phyloP scores from a whole-genome alignment of 2,888 invertebrate species.

The Alsophila aescularia region DNA sequence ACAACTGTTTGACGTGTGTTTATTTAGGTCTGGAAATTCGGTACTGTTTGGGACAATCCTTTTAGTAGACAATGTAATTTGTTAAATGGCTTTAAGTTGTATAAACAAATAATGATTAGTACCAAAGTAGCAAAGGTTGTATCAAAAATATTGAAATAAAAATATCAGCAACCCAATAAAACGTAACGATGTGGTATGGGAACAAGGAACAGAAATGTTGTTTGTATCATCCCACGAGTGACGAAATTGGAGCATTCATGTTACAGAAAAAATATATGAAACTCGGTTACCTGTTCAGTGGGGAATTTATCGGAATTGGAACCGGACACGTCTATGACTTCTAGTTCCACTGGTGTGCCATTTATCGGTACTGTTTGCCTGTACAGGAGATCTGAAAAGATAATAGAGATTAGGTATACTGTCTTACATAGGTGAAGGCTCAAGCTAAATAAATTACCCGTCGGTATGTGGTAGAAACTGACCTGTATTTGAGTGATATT shows the following conservation, averaged over 20 bases:
- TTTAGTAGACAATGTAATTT: neutral
- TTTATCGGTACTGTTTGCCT: constrained; percentile 89
- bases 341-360: constrained; percentile 89
- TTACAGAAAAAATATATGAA: neutral
- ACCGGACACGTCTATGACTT: constrained; percentile 91
- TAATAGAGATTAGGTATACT: constrained; percentile 33
- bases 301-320: constrained; percentile 87
- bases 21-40: neutral
- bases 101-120: neutral
- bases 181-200: constrained; percentile 1
- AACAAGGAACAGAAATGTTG: constrained; percentile 1
- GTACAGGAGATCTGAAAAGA: constrained; percentile 89
- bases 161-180: constrained; percentile 8
- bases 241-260: neutral
- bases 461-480: constrained; percentile 44
- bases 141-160: neutral
- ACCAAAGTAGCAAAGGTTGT: neutral
- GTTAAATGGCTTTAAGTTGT: neutral
- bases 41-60: neutral
- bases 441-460: constrained; percentile 7
- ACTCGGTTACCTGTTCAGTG: constrained; percentile 79
- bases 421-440: constrained; percentile 13
- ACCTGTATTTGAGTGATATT: constrained; percentile 93
- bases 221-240: constrained; percentile 2
- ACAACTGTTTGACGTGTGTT: neutral